Evolutionary conservation across 2,113 vertebrate species (phyloP).

Genomic region (Meleagris gallopavo): DNA sequence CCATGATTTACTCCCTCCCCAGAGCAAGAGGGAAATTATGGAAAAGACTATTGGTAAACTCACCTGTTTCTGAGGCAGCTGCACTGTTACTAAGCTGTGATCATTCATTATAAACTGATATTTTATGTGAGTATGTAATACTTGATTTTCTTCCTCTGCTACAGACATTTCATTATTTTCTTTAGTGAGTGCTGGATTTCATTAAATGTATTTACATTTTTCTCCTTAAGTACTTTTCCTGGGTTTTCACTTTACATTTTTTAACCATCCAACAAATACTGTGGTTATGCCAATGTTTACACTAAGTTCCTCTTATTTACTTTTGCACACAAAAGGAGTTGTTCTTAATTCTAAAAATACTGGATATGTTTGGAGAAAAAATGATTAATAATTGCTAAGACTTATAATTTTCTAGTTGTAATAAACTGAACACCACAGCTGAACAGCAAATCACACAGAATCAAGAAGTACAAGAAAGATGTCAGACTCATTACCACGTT

Average conservation of each 20-base stretch:
- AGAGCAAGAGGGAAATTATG: background rate
- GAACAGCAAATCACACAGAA: background rate
- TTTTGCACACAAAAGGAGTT: background rate
- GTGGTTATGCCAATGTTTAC: conserved; percentile 61
- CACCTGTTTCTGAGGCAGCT: background rate
- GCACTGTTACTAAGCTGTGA: background rate
- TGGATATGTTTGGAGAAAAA: conserved; percentile 30
- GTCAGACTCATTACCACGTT: background rate
- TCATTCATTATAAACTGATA: background rate
- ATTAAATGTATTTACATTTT: conserved; percentile 71
- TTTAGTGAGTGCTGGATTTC: conserved; percentile 31
- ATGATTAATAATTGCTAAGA: conserved; percentile 28
- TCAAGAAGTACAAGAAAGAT: background rate
- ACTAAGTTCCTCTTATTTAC: conserved; percentile 38
- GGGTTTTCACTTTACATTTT: conserved; percentile 36
- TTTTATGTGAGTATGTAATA: background rate
- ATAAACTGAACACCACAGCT: background rate
- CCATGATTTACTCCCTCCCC: background rate
- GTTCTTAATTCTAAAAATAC: conserved; percentile 39
- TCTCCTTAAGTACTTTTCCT: conserved; percentile 47
- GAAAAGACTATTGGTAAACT: background rate
- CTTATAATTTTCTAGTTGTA: background rate
- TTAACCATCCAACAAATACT: conserved; percentile 42
- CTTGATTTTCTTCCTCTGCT: background rate
- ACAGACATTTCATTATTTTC: background rate